Evolutionary conservation across 1,140 invertebrate genomes (phyloP), one percentile per base, ranked within the genome.

Genomic region (Drosophila dunni): DNA sequence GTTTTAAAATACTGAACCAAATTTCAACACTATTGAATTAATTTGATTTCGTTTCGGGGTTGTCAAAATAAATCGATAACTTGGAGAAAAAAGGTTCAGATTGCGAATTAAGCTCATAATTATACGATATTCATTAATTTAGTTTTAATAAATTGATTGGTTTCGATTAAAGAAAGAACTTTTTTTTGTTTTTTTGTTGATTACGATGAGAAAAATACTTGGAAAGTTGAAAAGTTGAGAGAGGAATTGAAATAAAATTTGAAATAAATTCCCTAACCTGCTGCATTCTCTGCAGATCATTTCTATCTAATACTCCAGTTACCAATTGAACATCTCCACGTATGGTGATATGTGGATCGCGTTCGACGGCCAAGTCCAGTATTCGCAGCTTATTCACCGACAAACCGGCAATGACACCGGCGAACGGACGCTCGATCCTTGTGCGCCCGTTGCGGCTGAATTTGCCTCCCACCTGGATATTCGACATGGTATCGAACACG

Each of bases 401-500:
- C 9, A 98, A 93, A 15, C 98, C 98, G 15, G 97, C 96, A 56
- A 98, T 95, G 29, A 98, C 96, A 9, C 98, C 98, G 54, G 95
- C 94, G 92, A 98, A 97, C 7, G 97, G 95, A 61, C 96, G 93
- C 72, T 97, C 95, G 33, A 98, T 96, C 57, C 94, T 94, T 34
- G 94, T 94, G 60, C 93, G 92, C 82, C 95, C 96, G 92, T 95
- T 95, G 79, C 95, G 94, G 15, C 96, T 96, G 93, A 95, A 95
- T 77, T 96, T 96, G 6, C 98, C 97, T 13, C 98, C 98, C n/a
- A 98, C 94, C 83, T 97, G 96, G 56, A 99, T 96, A 17, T 95
- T 95, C 8, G 97, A 97, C 94, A 98, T 98, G 81, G 96, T 96
- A 93, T 99, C 98, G 93, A 99, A 99, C 17, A 98, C 96, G 50